Evolutionary conservation across 2,797 vertebrate species (phyloP).

Genomic region (Acanthopagrus latus): DNA sequence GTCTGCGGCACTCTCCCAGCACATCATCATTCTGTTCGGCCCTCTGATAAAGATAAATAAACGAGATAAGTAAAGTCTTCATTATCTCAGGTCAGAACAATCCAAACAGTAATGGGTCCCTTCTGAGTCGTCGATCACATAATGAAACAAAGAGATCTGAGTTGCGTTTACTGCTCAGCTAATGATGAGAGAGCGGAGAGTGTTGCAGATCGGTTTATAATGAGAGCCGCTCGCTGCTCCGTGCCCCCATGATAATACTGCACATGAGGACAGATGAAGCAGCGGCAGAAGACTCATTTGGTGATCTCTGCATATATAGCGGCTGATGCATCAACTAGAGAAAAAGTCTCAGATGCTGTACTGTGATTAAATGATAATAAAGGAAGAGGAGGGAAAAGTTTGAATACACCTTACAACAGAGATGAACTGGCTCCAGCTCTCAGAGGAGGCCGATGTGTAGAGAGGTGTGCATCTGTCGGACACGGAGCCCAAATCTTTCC

Average conservation of each 20-base stretch:
- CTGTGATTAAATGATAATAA: conserved; percentile 20
- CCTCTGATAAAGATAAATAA: conserved; percentile 16
- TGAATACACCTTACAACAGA: conserved; percentile 3
- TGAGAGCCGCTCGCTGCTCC: conserved; percentile 7
- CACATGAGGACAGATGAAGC: conserved; percentile 35
- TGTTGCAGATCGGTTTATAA: conserved; percentile 17
- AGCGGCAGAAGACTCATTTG: background rate
- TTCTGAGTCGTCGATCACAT: conserved; percentile 25
- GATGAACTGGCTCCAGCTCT: background rate
- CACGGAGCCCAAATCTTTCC: background rate
- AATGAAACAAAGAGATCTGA: background rate
- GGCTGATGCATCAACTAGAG: conserved; percentile 14
- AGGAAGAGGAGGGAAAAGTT: background rate
- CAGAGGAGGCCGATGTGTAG: background rate
- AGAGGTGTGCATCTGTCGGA: background rate
- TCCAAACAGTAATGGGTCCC: conserved; percentile 10
- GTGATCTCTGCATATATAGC: conserved; percentile 12
- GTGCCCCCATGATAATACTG: conserved; percentile 12
- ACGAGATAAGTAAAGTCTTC: conserved; percentile 15
- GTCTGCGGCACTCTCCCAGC: background rate
- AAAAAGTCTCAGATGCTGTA: background rate
- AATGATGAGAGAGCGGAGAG: background rate
- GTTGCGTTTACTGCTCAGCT: conserved; percentile 4
- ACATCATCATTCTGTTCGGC: background rate
- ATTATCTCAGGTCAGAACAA: conserved; percentile 14